These are phyloP conservation scores for Colostygia pectinataria DNA, from an alignment of 2,888 invertebrate genomes.

Conservation along the genomic window DNA sequence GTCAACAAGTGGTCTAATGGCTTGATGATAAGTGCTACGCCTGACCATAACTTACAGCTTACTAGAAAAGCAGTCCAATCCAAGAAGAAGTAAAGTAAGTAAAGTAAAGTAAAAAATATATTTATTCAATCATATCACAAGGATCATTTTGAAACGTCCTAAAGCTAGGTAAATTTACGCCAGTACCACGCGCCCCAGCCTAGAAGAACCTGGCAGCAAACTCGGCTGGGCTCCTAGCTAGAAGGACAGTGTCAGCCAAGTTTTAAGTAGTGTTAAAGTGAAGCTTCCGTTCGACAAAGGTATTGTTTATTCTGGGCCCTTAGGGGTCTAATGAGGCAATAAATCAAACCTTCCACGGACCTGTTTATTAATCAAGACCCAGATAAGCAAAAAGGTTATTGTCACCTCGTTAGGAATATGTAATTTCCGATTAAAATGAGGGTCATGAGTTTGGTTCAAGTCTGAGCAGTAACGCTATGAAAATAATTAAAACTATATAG, in stretches of 20 bases:
- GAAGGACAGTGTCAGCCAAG: not conserved
- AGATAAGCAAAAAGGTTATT: conserved; percentile 17
- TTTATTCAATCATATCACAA: no score
- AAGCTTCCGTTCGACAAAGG: not conserved
- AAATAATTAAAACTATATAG: no score
- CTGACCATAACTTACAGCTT: no score
- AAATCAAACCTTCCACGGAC: conserved; percentile 10
- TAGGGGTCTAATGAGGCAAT: conserved; percentile 13
- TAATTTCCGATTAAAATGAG: conserved; percentile 1
- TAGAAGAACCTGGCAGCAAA: not conserved
- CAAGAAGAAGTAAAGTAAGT: no score
- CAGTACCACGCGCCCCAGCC: no score
- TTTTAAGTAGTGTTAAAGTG: not conserved
- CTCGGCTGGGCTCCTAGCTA: not conserved
- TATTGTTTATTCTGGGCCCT: conserved; percentile 1
- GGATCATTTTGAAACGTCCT: no score
- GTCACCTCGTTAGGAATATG: conserved; percentile 20
- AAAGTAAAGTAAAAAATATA: no score
- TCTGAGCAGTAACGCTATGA: not conserved
- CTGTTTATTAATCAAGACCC: conserved; percentile 23
- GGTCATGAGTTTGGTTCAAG: not conserved
- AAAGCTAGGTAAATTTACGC: no score
- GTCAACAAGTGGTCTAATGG: no score
- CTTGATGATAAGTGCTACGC: no score
- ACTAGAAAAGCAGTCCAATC: no score